phyloP scores from a whole-genome alignment of 2,888 invertebrate genomes.

The Galerucella nymphaeae region DNA sequence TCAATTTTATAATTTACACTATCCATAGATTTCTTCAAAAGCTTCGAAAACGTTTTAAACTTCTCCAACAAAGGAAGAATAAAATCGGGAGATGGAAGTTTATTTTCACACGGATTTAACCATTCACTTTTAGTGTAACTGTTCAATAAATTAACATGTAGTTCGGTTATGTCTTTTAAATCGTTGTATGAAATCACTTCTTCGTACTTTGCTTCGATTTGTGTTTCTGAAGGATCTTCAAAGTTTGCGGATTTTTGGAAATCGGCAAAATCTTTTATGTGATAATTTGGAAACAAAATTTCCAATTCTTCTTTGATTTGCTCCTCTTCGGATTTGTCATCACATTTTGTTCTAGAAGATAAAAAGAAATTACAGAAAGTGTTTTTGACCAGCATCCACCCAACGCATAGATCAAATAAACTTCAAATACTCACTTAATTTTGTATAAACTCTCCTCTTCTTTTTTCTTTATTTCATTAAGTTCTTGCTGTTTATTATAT shows the following conservation, averaged over 20 bases:
- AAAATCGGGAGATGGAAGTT: slow-evolving; percentile 58
- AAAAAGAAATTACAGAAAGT: slow-evolving; percentile 2
- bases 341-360: slow-evolving; percentile 70
- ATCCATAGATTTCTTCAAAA: slow-evolving; percentile 68
- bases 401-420: not conserved
- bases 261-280: slow-evolving; percentile 77
- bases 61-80: slow-evolving; percentile 70
- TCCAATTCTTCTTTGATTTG: slow-evolving; percentile 73
- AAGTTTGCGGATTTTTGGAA: slow-evolving; percentile 61
- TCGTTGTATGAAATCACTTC: slow-evolving; percentile 67
- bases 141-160: slow-evolving; percentile 72
- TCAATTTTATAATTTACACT: slow-evolving; percentile 70
- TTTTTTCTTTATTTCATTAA: slow-evolving; percentile 73
- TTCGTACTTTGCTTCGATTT: slow-evolving; percentile 46
- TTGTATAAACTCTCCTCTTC: slow-evolving; percentile 84
- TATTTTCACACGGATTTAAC: slow-evolving; percentile 66
- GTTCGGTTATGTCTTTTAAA: slow-evolving; percentile 69
- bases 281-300: slow-evolving; percentile 76
- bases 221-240: slow-evolving; percentile 39
- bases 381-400: no score
- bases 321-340: slow-evolving; percentile 76
- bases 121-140: slow-evolving; percentile 72
- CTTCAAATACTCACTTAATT: slow-evolving; percentile 67
- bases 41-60: slow-evolving; percentile 70
- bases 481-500: slow-evolving; percentile 83